phyloP scores from a whole-genome alignment of 2,797 vertebrate species.

The Squalus acanthias region DNA sequence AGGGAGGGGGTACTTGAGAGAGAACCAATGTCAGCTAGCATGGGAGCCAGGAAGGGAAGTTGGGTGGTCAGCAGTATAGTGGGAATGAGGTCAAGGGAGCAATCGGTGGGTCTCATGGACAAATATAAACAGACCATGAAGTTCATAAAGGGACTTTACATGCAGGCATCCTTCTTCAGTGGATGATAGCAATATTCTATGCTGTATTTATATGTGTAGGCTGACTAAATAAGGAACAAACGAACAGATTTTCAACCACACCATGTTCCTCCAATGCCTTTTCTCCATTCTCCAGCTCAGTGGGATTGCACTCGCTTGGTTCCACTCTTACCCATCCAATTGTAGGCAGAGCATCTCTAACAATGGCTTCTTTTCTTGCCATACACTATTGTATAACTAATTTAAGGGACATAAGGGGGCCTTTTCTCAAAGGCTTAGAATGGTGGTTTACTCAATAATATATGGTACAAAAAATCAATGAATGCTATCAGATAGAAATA shows the following conservation, averaged over 20 bases:
- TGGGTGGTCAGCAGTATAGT: neutral
- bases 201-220: neutral
- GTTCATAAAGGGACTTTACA: neutral
- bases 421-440: neutral
- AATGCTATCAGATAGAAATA: neutral
- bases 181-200: neutral
- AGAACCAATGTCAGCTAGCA: neutral
- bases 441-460: neutral
- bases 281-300: neutral
- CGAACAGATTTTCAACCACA: neutral
- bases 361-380: neutral
- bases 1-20: neutral
- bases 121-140: neutral
- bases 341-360: neutral
- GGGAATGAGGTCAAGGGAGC: neutral
- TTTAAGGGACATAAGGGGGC: neutral
- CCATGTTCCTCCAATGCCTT: neutral
- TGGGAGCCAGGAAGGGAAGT: neutral
- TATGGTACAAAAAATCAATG: neutral
- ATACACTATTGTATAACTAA: neutral
- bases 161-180: too few species aligned
- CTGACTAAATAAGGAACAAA: neutral
- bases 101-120: neutral
- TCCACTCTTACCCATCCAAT: neutral
- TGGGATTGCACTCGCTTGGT: neutral